phyloP scores from a whole-genome alignment of 1,140 invertebrate species.

The Bemisia tabaci region DNA sequence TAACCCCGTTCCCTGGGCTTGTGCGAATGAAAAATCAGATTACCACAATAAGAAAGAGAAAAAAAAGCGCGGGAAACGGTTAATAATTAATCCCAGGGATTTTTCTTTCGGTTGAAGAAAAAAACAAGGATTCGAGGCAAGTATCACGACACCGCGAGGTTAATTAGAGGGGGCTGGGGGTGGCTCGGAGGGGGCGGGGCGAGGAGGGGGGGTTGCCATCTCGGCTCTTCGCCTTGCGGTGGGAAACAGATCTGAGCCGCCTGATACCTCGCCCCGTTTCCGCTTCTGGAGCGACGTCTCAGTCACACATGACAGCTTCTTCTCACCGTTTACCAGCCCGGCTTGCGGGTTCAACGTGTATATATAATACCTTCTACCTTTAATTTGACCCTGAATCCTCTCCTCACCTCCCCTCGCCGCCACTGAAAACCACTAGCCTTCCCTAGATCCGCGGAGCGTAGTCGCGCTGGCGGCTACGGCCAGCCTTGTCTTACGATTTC shows the following conservation, averaged over 20 bases:
- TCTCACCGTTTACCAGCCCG: neutral
- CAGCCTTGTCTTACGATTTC: too few relatives aligned
- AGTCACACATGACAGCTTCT: neutral
- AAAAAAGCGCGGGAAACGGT: neutral
- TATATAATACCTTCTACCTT: neutral
- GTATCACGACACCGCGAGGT: neutral
- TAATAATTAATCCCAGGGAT: neutral
- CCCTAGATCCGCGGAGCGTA: too few relatives aligned
- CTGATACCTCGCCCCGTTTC: neutral
- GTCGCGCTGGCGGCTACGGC: too few relatives aligned
- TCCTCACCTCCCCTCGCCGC: too few relatives aligned
- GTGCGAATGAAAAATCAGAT: too few relatives aligned
- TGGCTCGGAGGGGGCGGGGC: neutral
- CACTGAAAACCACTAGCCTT: too few relatives aligned
- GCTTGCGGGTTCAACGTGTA: neutral
- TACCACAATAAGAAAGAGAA: too few relatives aligned
- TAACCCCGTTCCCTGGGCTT: too few relatives aligned
- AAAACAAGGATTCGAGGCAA: neutral
- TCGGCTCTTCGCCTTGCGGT: neutral
- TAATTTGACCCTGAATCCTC: neutral
- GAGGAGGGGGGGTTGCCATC: neutral
- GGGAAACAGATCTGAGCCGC: neutral
- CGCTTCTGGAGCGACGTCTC: neutral
- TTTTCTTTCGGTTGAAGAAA: neutral
- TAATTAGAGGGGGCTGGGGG: neutral